These are phyloP conservation scores for Pemphigus obesinymphae DNA, from an alignment of 1,140 invertebrate species.

Conservation along the genomic window DNA sequence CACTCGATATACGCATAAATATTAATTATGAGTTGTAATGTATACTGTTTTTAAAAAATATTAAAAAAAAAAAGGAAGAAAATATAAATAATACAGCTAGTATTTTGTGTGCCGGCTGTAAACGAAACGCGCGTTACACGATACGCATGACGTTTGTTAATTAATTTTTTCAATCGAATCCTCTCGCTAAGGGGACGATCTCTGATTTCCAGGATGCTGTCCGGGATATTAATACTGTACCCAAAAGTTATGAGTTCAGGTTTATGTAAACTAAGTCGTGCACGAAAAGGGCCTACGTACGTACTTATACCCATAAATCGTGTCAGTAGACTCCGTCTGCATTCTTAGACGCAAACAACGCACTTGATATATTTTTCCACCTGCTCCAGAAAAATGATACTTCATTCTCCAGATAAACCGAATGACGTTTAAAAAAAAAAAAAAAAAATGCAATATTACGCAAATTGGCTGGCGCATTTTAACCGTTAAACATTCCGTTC, in stretches of 20 bases:
- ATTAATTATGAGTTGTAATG: neutral
- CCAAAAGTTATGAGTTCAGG: neutral
- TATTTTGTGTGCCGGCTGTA: too few relatives aligned
- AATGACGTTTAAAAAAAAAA: too few relatives aligned
- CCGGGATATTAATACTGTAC: neutral
- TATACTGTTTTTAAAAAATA: too few relatives aligned
- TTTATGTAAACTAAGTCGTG: constrained; percentile 2
- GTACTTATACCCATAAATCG: neutral
- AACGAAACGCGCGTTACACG: neutral
- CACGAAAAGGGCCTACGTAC: neutral
- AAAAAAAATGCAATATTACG: too few relatives aligned
- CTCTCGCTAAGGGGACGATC: too few relatives aligned
- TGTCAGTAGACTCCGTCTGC: constrained; percentile 10
- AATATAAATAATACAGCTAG: too few relatives aligned
- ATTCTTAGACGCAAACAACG: neutral
- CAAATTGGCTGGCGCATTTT: too few relatives aligned
- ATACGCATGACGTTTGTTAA: neutral
- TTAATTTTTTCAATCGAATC: neutral
- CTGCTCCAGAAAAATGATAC: neutral
- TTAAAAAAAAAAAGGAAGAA: too few relatives aligned
- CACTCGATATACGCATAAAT: neutral
- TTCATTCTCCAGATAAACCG: too few relatives aligned
- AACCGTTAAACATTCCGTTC: too few relatives aligned
- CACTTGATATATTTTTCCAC: constrained; percentile 2
- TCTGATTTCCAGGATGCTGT: constrained; percentile 1